A percentile compares a stretch with the other conserved stretches of the same genome.
These are phyloP conservation scores for Panthera leo DNA, from an alignment of 2,113 vertebrate genomes.

Conservation along the genomic window DNA sequence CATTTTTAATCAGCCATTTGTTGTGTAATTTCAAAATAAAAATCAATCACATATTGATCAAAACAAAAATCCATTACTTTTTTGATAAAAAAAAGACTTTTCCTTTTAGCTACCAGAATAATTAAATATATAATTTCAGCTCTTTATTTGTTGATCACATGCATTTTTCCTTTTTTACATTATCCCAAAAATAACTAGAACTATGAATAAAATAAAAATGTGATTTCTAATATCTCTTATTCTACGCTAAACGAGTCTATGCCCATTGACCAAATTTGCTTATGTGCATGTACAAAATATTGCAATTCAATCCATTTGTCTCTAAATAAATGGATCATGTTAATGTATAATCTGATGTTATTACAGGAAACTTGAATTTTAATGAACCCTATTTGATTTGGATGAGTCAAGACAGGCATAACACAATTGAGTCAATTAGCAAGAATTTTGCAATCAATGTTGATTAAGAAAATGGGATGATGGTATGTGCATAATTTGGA, in stretches of 20 bases:
- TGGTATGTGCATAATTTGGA: constrained; percentile 71
- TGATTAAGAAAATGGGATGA: constrained; percentile 76
- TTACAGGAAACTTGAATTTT: constrained; percentile 76
- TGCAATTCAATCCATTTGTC: constrained; percentile 57
- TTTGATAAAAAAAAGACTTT: background rate
- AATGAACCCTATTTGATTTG: constrained; percentile 75
- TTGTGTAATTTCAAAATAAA: constrained; percentile 7
- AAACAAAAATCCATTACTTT: background rate
- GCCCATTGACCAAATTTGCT: background rate
- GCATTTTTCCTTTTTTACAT: background rate
- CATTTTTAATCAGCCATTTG: background rate
- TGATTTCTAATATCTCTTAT: background rate
- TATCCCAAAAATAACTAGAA: background rate
- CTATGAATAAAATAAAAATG: background rate
- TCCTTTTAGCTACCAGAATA: background rate
- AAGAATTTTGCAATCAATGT: constrained; percentile 78
- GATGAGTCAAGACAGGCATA: constrained; percentile 76
- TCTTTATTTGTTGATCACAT: background rate
- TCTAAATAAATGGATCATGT: constrained; percentile 70
- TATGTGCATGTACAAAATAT: constrained; percentile 30
- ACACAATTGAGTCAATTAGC: constrained; percentile 78
- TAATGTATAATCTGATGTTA: constrained; percentile 67
- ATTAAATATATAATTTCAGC: background rate
- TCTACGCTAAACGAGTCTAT: background rate
- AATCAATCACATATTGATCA: background rate